Evolutionary conservation across 2,797 vertebrate genomes (phyloP).

Genomic region (Squalus acanthias): DNA sequence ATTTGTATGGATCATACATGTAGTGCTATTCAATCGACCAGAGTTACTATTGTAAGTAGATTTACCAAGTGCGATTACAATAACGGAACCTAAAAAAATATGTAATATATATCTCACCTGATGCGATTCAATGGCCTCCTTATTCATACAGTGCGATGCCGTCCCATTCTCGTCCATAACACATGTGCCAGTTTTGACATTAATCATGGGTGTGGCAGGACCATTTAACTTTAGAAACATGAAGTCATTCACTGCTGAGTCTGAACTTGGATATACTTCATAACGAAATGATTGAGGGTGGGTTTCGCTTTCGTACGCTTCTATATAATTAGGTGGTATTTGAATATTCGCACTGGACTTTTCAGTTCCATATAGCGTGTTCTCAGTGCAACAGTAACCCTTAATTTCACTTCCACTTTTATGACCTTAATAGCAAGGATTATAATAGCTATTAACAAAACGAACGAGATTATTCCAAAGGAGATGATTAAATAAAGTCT

Average conservation of each 20-base stretch:
- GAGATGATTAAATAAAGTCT: conserved; percentile 40
- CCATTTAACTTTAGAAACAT: neutral
- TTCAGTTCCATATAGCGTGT: neutral
- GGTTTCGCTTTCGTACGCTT: neutral
- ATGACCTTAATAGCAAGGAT: neutral
- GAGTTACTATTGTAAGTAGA: too few species aligned
- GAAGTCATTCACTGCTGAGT: neutral
- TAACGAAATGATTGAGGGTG: neutral
- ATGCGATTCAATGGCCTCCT: neutral
- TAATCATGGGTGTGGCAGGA: neutral
- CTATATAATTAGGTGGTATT: neutral
- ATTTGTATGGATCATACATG: too few species aligned
- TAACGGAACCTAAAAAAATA: neutral
- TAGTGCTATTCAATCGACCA: too few species aligned
- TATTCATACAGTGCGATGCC: neutral
- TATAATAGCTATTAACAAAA: conserved; percentile 38
- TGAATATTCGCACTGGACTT: neutral
- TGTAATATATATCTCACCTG: neutral
- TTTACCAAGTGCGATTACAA: too few species aligned
- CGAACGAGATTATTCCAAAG: conserved; percentile 37
- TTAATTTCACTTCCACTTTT: too few species aligned
- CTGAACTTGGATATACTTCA: neutral
- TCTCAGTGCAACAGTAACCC: neutral
- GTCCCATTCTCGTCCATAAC: neutral
- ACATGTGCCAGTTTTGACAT: neutral